phyloP scores from a whole-genome alignment of 2,113 vertebrate species.

The Balaeniceps rex region DNA sequence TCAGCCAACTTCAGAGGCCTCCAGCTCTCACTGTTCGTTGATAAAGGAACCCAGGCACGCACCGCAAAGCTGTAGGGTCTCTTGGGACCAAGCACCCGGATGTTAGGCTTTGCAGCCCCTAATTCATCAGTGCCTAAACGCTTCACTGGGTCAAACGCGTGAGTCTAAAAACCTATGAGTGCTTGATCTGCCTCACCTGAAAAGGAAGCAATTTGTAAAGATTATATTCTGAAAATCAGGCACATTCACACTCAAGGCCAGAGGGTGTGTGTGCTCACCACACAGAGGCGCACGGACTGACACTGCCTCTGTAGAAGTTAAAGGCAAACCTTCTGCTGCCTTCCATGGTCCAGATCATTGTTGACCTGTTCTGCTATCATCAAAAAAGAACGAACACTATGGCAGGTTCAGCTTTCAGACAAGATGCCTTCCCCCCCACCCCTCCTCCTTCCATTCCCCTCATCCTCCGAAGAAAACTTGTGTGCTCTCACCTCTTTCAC shows the following conservation, averaged over 20 bases:
- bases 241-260: neutral
- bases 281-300: neutral
- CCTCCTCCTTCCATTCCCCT: neutral
- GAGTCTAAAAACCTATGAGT: neutral
- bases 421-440: neutral
- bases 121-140: neutral
- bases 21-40: neutral
- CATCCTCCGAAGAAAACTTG: neutral
- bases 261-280: no score
- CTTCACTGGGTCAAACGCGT: rapidly evolving
- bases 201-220: neutral
- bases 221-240: neutral
- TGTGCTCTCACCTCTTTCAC: neutral
- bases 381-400: neutral
- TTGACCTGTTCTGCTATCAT: neutral
- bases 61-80: neutral
- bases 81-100: neutral
- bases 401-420: neutral
- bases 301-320: neutral
- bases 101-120: neutral
- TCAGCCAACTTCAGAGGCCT: neutral
- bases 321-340: neutral
- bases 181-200: neutral
- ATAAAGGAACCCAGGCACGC: neutral
- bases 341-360: neutral